Evolutionary conservation across 2,888 invertebrate genomes (phyloP).

Genomic region (Ophioninae sp.): DNA sequence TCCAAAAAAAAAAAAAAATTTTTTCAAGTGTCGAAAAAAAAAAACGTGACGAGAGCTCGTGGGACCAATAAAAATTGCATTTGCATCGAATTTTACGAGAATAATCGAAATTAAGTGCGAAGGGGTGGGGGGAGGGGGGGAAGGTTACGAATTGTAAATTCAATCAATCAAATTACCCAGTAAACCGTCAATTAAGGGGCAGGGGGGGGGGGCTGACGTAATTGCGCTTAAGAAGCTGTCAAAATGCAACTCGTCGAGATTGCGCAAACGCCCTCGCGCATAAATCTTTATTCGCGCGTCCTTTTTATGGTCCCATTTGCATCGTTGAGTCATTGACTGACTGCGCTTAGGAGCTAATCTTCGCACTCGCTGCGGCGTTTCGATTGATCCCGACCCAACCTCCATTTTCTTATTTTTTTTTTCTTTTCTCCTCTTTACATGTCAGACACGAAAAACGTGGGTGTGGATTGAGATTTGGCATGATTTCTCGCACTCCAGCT

Average conservation of each 20-base stretch:
- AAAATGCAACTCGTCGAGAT: constrained; percentile 30
- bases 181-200: background rate
- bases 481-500: too few relatives aligned
- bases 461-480: too few relatives aligned
- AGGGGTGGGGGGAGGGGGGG: background rate
- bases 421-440: too few relatives aligned
- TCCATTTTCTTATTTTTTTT: too few relatives aligned
- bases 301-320: constrained; percentile 28
- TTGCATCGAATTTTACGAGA: constrained; percentile 27
- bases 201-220: constrained; percentile 14
- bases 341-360: too few relatives aligned
- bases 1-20: background rate
- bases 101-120: background rate
- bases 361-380: too few relatives aligned
- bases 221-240: constrained; percentile 16
- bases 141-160: constrained; percentile 11
- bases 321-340: constrained; percentile 51
- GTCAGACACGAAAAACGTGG: too few relatives aligned
- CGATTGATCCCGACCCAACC: too few relatives aligned
- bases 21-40: background rate
- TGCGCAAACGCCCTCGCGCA: constrained; percentile 8
- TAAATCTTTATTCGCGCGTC: background rate
- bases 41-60: constrained; percentile 23
- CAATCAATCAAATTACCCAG: constrained; percentile 31
- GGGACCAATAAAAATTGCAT: constrained; percentile 26